Evolutionary conservation across 1,140 invertebrate genomes (phyloP).

Genomic region (Leptoteleia sp.): DNA sequence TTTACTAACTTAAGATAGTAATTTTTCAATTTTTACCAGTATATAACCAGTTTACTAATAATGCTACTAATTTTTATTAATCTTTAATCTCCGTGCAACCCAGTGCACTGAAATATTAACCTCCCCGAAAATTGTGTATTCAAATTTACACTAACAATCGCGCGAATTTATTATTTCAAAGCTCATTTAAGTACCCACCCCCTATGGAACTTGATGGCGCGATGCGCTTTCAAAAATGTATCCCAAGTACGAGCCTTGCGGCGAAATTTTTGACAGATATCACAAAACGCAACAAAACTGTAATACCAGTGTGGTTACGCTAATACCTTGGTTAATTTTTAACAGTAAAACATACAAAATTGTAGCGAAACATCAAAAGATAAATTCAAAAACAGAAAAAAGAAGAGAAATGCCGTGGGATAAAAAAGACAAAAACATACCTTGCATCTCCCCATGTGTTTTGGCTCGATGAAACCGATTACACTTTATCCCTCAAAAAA

Average conservation of each 20-base stretch:
- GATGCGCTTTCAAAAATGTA: neutral
- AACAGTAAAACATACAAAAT: constrained; percentile 4
- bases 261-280: constrained; percentile 6
- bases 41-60: no score
- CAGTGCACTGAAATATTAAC: no score
- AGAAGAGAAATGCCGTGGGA: no score
- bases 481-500: constrained; percentile 11
- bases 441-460: constrained; percentile 3
- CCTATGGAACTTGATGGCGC: neutral
- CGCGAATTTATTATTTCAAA: constrained; percentile 1
- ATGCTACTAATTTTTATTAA: no score
- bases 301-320: constrained; percentile 3
- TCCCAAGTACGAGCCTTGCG: neutral
- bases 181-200: neutral
- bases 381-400: no score
- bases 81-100: no score
- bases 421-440: neutral
- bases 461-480: constrained; percentile 11
- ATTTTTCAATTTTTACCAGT: no score
- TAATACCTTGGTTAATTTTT: constrained; percentile 5
- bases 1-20: no score
- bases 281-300: neutral
- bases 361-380: neutral
- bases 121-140: no score
- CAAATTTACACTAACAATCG: no score